Evolutionary conservation across 2,888 invertebrate species (phyloP).

Genomic region (Nomada hirtipes): DNA sequence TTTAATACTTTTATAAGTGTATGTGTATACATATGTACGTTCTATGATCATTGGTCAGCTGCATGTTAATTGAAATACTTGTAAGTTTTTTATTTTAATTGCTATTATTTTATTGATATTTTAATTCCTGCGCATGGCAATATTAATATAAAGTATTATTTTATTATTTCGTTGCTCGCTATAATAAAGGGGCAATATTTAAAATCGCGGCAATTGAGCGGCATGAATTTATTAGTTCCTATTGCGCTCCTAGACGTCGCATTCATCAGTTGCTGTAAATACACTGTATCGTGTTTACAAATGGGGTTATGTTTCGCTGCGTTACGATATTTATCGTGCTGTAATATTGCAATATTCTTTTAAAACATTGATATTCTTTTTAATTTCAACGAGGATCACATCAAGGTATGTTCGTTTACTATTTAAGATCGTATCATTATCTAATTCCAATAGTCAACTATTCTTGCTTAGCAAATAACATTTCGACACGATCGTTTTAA

Average conservation of each 20-base stretch:
- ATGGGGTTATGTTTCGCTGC: constrained; percentile 47
- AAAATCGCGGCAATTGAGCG: not conserved
- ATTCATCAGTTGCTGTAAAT: no score
- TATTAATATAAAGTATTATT: not conserved
- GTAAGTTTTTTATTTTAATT: not conserved
- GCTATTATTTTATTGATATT: not conserved
- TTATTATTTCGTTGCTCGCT: constrained; percentile 4
- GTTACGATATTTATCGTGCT: not conserved
- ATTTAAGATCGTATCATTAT: not conserved
- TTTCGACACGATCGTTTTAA: not conserved
- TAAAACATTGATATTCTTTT: not conserved
- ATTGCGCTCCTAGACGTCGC: not conserved
- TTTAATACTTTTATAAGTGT: constrained; percentile 1
- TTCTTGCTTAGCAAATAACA: not conserved
- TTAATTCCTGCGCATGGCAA: no score
- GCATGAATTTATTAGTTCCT: not conserved
- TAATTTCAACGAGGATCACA: not conserved
- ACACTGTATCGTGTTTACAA: not conserved
- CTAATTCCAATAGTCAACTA: not conserved
- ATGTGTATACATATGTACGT: not conserved
- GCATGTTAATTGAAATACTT: not conserved
- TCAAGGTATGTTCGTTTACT: not conserved
- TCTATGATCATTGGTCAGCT: not conserved
- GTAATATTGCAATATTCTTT: not conserved
- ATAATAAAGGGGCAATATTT: constrained; percentile 2